Conservation (phyloP, 2,888 invertebrate genomes). For the Bellardia pandia region DNA sequence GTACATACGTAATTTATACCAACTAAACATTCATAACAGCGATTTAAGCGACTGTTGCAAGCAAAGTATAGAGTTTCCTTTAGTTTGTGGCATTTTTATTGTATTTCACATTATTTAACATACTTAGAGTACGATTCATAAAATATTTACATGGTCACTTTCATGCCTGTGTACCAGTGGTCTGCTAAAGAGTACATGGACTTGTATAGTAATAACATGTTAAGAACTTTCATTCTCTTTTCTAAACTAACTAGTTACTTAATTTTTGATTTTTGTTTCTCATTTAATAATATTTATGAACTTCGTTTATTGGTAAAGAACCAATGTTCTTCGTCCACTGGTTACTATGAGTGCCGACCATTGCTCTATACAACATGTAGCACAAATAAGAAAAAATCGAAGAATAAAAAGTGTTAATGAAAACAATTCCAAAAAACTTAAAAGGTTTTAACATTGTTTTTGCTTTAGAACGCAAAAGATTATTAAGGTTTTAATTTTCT, state of each 20-base stretch:
- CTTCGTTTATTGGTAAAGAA: too few relatives aligned
- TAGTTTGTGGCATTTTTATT: background rate
- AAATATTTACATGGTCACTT: slow-evolving; percentile 1
- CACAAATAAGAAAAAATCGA: background rate
- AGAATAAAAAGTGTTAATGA: slow-evolving; percentile 22
- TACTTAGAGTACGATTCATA: background rate
- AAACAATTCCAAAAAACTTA: background rate
- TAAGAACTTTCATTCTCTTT: too few relatives aligned
- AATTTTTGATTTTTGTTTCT: too few relatives aligned
- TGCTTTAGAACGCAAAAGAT: background rate
- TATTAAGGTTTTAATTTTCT: slow-evolving; percentile 5
- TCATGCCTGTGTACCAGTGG: background rate
- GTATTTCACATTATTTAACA: background rate
- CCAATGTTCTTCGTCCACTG: too few relatives aligned
- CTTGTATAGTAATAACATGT: too few relatives aligned
- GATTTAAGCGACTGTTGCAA: slow-evolving; percentile 21
- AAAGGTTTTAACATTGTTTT: slow-evolving; percentile 16
- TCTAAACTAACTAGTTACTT: too few relatives aligned
- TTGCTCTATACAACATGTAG: too few relatives aligned
- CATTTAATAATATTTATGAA: too few relatives aligned
- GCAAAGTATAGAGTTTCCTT: slow-evolving; percentile 34
- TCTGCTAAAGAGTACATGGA: too few relatives aligned
- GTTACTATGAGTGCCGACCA: too few relatives aligned
- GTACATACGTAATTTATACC: background rate
- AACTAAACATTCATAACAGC: background rate